Conservation (phyloP, 2,888 invertebrate species). For the Drosophila testacea region DNA sequence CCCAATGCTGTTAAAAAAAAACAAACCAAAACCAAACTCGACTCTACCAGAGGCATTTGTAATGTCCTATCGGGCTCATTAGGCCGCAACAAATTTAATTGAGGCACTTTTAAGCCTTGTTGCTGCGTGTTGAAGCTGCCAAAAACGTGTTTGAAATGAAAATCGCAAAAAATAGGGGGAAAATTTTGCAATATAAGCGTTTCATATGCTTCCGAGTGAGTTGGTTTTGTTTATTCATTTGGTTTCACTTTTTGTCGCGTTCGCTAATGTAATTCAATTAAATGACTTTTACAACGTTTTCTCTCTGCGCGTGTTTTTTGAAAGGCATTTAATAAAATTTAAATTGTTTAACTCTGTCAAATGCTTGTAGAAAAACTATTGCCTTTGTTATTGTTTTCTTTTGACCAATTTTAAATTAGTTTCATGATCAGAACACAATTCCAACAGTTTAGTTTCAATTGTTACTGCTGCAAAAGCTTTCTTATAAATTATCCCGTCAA, state of each 20-base stretch:
- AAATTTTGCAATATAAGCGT: conserved; percentile 11
- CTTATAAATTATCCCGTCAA: conserved; percentile 55
- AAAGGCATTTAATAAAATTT: conserved; percentile 68
- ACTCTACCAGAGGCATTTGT: conserved; percentile 9
- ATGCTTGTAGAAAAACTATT: conserved; percentile 35
- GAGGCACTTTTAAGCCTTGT: conserved; percentile 42
- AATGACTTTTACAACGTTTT: conserved; percentile 34
- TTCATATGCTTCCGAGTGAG: conserved; percentile 19
- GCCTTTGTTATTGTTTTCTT: conserved; percentile 14
- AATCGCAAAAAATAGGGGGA: conserved; percentile 2
- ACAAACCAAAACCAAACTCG: background rate
- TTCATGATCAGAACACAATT: conserved; percentile 25
- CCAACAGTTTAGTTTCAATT: conserved; percentile 11
- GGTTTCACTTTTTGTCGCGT: conserved; percentile 31
- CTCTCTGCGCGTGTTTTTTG: conserved; percentile 25
- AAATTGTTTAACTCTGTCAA: conserved; percentile 50
- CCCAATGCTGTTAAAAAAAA: conserved; percentile 3
- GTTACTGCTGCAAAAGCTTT: conserved; percentile 52
- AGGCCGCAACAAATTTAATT: conserved; percentile 65
- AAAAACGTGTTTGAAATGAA: conserved; percentile 23
- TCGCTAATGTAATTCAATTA: conserved; percentile 59
- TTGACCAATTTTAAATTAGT: conserved; percentile 56
- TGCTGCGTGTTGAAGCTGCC: conserved; percentile 1
- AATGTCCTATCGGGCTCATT: conserved; percentile 60
- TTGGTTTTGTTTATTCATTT: conserved; percentile 9